phyloP scores from a whole-genome alignment of 1,140 invertebrate genomes.

The Bombyx mori region DNA sequence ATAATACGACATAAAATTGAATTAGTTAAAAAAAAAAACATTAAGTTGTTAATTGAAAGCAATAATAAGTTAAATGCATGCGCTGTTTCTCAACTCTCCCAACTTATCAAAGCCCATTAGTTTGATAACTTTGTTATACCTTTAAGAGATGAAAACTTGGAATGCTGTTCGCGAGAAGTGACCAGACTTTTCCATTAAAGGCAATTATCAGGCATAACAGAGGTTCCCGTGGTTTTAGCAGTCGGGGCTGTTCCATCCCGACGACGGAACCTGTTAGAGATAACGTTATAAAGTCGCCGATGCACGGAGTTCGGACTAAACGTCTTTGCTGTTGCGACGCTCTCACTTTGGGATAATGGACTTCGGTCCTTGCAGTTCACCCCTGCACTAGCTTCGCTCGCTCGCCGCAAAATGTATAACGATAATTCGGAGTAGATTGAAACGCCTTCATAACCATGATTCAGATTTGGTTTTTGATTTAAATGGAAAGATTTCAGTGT shows the following conservation, averaged over 20 bases:
- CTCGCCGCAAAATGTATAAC: too few species aligned
- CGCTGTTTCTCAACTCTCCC: too few species aligned
- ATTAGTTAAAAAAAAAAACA: too few species aligned
- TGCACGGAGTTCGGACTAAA: conserved; percentile 55
- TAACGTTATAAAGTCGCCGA: conserved; percentile 67
- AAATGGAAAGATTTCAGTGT: too few species aligned
- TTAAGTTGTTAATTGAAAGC: too few species aligned
- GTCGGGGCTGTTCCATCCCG: conserved; percentile 37
- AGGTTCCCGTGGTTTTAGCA: conserved; percentile 51
- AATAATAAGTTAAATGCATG: too few species aligned
- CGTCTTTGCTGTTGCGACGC: conserved; percentile 54
- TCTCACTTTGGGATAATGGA: conserved; percentile 43
- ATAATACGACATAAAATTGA: too few species aligned
- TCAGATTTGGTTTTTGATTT: too few species aligned
- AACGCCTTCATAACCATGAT: too few species aligned
- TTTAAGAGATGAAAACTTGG: conserved; percentile 54
- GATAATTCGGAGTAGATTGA: too few species aligned
- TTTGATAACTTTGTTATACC: conserved; percentile 58
- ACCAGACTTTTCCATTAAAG: conserved; percentile 69
- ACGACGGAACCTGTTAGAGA: conserved; percentile 62
- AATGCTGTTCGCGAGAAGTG: conserved; percentile 59
- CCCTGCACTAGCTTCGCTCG: not conserved
- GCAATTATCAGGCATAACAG: conserved; percentile 65
- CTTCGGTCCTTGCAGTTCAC: not conserved
- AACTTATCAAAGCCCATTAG: conserved; percentile 22